phyloP scores from a whole-genome alignment of 2,888 invertebrate species.

The Scaptomyza reducta region DNA sequence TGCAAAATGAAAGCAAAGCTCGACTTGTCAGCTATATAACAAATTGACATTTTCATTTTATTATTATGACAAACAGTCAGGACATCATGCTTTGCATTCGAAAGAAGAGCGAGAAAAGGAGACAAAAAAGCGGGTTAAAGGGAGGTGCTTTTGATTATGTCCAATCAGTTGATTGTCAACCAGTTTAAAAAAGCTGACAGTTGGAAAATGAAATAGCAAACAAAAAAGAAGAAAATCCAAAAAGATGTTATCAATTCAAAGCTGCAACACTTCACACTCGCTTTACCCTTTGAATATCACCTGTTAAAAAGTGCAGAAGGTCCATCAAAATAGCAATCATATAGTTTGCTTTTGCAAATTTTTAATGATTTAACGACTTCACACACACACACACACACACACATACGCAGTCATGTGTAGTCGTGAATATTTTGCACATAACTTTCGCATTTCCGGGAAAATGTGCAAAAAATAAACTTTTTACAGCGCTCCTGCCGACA shows the following conservation, averaged over 20 bases:
- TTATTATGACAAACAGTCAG: conserved; percentile 74
- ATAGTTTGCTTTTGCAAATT: conserved; percentile 14
- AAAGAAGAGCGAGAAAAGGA: neutral
- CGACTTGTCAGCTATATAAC: conserved; percentile 72
- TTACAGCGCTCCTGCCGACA: conserved; percentile 25
- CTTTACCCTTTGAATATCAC: neutral
- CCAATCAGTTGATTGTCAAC: neutral
- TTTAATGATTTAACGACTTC: conserved; percentile 45
- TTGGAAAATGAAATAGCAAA: conserved; percentile 5
- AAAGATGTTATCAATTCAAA: conserved; percentile 21
- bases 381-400: conserved; percentile 9
- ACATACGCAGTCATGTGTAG: neutral
- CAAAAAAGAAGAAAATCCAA: neutral
- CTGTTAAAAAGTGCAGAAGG: conserved; percentile 9
- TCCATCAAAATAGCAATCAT: conserved; percentile 7
- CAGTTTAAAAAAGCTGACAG: conserved; percentile 27
- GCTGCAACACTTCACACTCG: neutral
- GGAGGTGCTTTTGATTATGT: conserved; percentile 12
- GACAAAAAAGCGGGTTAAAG: neutral
- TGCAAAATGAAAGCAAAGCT: conserved; percentile 51
- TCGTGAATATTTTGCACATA: conserved; percentile 1
- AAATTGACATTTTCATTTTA: conserved; percentile 76
- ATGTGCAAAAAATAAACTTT: conserved; percentile 1
- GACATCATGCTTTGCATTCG: conserved; percentile 53
- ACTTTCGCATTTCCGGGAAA: conserved; percentile 15